Conservation (phyloP, 2,888 invertebrate species). For the Glomeris marginata region DNA sequence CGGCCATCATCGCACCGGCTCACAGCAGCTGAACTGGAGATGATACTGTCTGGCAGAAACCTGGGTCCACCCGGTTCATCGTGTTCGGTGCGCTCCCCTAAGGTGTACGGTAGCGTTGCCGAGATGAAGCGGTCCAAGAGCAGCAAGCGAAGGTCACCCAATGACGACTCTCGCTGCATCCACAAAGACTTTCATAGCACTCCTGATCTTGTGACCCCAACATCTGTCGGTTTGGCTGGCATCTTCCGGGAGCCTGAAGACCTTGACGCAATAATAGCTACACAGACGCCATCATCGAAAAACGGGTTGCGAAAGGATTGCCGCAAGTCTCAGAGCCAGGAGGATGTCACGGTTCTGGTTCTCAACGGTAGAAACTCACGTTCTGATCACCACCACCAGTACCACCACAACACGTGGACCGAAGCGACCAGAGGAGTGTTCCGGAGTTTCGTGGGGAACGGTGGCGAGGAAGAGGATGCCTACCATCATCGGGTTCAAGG, state of each 20-base stretch:
- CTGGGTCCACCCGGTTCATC: slow-evolving; percentile 37
- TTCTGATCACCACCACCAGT: slow-evolving; percentile 22
- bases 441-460: neutral
- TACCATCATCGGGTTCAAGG: slow-evolving; percentile 8
- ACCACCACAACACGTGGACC: neutral
- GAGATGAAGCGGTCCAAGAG: slow-evolving; percentile 82
- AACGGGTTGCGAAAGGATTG: slow-evolving; percentile 11
- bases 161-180: slow-evolving; percentile 31
- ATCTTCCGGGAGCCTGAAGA: neutral
- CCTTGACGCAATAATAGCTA: neutral
- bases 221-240: neutral
- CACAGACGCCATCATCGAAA: neutral
- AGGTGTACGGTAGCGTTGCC: slow-evolving; percentile 83
- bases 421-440: neutral
- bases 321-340: slow-evolving; percentile 42
- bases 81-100: slow-evolving; percentile 48
- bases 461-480: neutral
- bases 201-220: slow-evolving; percentile 45
- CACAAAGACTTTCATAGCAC: slow-evolving; percentile 77
- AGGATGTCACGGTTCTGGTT: slow-evolving; percentile 35
- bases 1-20: slow-evolving; percentile 75
- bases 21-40: slow-evolving; percentile 80
- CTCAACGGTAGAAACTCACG: slow-evolving; percentile 22
- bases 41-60: slow-evolving; percentile 55
- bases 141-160: slow-evolving; percentile 30